Percentiles rank a stretch among this genome's conserved stretches.
phyloP scores from a whole-genome alignment of 2,888 invertebrate genomes.

The Amiota communis region DNA sequence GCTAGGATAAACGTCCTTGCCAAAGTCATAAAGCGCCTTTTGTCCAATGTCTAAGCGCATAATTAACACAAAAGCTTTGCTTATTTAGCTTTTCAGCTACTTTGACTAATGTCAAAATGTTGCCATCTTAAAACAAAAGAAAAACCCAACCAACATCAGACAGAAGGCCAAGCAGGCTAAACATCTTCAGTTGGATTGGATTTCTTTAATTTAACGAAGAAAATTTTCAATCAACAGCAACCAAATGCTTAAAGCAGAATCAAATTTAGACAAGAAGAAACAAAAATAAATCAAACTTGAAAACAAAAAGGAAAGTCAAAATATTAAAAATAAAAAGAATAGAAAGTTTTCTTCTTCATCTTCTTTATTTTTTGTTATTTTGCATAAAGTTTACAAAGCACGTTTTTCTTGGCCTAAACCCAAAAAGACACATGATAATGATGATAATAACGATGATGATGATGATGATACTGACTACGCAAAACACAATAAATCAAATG shows the following conservation, averaged over 20 bases:
- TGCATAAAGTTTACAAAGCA: constrained; percentile 10
- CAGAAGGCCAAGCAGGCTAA: no score
- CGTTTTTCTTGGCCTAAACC: not conserved
- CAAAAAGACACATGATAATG: not conserved
- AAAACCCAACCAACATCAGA: no score
- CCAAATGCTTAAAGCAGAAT: not conserved
- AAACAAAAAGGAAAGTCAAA: not conserved
- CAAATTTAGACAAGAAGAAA: not conserved
- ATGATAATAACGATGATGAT: not conserved
- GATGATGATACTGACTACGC: not conserved
- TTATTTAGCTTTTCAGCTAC: no score
- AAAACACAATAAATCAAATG: constrained; percentile 21
- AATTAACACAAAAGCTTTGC: no score
- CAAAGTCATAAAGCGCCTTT: no score
- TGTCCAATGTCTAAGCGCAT: no score
- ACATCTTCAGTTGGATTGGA: no score
- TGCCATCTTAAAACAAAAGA: no score
- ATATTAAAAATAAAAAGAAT: no score
- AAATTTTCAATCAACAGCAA: not conserved
- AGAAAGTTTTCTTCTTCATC: no score
- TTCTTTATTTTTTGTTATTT: not conserved
- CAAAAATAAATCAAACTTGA: not conserved
- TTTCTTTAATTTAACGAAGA: not conserved
- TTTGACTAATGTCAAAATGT: no score
- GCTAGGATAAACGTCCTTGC: no score